These are phyloP conservation scores for Mesocricetus auratus DNA, from an alignment of 2,113 vertebrate species.

Conservation along the genomic window DNA sequence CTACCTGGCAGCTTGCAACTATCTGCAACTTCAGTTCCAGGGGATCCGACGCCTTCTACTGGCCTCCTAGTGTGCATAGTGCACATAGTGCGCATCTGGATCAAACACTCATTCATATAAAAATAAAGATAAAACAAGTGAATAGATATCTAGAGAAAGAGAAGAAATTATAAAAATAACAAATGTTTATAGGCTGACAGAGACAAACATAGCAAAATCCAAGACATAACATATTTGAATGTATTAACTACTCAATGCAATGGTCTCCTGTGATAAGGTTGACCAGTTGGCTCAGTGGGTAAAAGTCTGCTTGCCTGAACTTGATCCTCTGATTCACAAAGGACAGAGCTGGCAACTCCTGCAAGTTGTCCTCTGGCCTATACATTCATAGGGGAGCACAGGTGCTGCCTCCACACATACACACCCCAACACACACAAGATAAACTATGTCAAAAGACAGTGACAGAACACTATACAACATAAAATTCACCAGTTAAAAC, in stretches of 20 bases:
- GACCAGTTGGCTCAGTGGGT: neutral
- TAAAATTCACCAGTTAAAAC: neutral
- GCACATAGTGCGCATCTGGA: neutral
- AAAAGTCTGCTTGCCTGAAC: neutral
- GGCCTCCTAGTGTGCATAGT: too few relatives aligned
- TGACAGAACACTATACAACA: neutral
- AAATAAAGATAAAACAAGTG: neutral
- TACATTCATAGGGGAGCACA: too few relatives aligned
- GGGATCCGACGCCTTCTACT: neutral
- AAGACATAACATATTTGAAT: neutral
- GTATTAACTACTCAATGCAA: neutral
- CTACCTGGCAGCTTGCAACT: neutral
- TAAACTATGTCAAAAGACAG: neutral
- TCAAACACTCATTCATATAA: neutral
- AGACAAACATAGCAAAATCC: neutral
- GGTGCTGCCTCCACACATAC: neutral
- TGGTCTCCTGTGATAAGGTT: neutral
- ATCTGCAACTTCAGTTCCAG: neutral
- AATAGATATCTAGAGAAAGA: conserved; percentile 27
- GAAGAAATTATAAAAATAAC: conserved; percentile 3
- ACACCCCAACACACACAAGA: neutral
- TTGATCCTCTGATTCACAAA: too few relatives aligned
- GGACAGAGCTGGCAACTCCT: neutral
- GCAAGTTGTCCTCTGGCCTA: neutral
- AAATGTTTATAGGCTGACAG: neutral